phyloP scores from a whole-genome alignment of 2,888 invertebrate species.

The Chromoteleia sp. region DNA sequence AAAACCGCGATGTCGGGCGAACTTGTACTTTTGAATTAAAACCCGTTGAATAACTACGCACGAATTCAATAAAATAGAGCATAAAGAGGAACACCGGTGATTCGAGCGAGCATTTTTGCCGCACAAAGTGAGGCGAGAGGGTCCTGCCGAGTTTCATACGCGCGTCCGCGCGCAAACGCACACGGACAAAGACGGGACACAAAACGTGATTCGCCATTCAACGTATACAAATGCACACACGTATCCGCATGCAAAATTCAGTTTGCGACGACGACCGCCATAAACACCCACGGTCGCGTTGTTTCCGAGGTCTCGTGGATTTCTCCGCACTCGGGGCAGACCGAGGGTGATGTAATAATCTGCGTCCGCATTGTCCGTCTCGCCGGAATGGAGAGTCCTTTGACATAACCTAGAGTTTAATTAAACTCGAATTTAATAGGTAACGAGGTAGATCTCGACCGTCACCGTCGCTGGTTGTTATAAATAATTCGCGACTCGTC shows the following conservation, averaged over 20 bases:
- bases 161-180: too few relatives aligned
- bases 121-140: conserved; percentile 19
- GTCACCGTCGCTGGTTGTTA: conserved; percentile 22
- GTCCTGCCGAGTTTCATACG: not conserved
- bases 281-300: conserved; percentile 37
- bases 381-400: conserved; percentile 82
- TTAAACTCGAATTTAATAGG: conserved; percentile 82
- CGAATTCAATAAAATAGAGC: conserved; percentile 43
- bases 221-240: conserved; percentile 1
- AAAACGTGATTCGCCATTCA: conserved; percentile 27
- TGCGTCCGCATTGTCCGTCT: conserved; percentile 84
- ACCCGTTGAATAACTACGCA: conserved; percentile 22
- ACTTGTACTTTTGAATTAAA: conserved; percentile 25
- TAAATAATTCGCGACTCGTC: not conserved
- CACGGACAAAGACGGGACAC: not conserved
- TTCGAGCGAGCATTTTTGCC: conserved; percentile 28
- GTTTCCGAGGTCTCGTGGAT: conserved; percentile 52
- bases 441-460: conserved; percentile 61
- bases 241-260: conserved; percentile 40
- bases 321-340: conserved; percentile 70
- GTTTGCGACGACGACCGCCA: conserved; percentile 40
- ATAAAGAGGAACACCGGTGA: conserved; percentile 2
- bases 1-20: conserved; percentile 22
- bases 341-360: conserved; percentile 83
- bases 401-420: conserved; percentile 84